phyloP scores from a whole-genome alignment of 2,888 invertebrate species.

The Heliconius aoede region DNA sequence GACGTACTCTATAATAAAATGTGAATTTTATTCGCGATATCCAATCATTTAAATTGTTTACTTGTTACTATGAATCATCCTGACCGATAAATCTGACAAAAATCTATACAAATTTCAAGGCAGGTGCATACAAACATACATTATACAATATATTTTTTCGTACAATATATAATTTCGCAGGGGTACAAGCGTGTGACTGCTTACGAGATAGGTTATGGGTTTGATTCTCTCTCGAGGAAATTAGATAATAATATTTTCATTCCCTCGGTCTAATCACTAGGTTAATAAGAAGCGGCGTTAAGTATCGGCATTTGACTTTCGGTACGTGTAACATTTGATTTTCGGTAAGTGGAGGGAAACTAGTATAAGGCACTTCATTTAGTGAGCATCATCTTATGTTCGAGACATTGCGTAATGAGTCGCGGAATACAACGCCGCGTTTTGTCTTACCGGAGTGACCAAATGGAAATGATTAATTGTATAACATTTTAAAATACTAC shows the following conservation, averaged over 20 bases:
- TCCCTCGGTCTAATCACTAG: too few species aligned
- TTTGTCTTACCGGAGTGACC: not conserved
- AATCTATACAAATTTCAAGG: constrained; percentile 39
- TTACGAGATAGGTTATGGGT: not conserved
- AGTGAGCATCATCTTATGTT: not conserved
- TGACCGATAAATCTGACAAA: constrained; percentile 39
- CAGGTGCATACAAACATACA: constrained; percentile 46
- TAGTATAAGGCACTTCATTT: not conserved
- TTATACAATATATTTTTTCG: constrained; percentile 40
- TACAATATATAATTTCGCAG: too few species aligned
- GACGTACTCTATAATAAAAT: constrained; percentile 32
- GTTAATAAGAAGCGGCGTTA: too few species aligned
- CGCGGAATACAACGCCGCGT: not conserved
- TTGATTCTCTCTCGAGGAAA: not conserved
- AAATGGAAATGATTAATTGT: not conserved
- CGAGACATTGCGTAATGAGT: not conserved
- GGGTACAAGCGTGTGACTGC: not conserved
- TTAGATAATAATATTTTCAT: too few species aligned
- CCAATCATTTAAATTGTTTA: constrained; percentile 39
- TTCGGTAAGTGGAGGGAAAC: not conserved
- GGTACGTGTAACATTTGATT: too few species aligned
- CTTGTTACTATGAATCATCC: constrained; percentile 39
- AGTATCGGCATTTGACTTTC: too few species aligned
- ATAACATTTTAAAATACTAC: not conserved
- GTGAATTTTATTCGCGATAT: constrained; percentile 28